Evolutionary conservation across 2,113 vertebrate species (phyloP), one percentile per base, ranked within the genome.

Genomic region (Muntiacus muntjak): DNA sequence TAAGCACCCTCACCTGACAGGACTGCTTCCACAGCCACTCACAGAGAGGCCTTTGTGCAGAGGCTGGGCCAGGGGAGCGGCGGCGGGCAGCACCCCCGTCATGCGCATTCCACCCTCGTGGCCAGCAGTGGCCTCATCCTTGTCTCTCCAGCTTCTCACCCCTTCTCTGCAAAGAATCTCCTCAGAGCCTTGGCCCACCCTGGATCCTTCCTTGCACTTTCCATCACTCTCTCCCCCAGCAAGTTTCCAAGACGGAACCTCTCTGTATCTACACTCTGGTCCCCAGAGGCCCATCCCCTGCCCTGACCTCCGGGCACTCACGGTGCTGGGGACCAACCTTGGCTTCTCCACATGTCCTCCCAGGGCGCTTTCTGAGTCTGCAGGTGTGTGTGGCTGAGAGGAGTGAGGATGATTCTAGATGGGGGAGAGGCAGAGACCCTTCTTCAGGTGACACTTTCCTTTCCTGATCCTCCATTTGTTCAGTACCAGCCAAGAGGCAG

Each of bases 1-100:
- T 96, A 98, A 98, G 95, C 83, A 64, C 15, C 90, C 88, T 97
- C 98, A 98, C 98, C 97, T 97, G 98, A 98, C 96, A 94, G 54
- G 40, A 84, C 87, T 54, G 71, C 55, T 82, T 19, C 67, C 78
- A 25, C 0, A 9, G 84, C 84, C 25, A 52, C 54, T 83, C 90
- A 98, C 83, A 97, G 84, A 98, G 96, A 87, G 47, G 74, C 14
- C 96, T 97, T 97, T 98, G 98, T 97, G 78, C 62, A 36, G 64
- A 91, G 84, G 62, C 87, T 58, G 81, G 55, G 57, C 47, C 15
- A 83, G 95, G 62, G 91, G 45, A 28, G 28, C 87, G 91, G 67
- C 0, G 0, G 81, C 4, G n/a, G 89, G 8, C 0, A 1, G 78
- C 79, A 33, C 19, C 19, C 78, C 11, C 21, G 0, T 36, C 67